Base-by-base conservation (phyloP, 2,888 invertebrate species). In the Uropetala carovei region DNA sequence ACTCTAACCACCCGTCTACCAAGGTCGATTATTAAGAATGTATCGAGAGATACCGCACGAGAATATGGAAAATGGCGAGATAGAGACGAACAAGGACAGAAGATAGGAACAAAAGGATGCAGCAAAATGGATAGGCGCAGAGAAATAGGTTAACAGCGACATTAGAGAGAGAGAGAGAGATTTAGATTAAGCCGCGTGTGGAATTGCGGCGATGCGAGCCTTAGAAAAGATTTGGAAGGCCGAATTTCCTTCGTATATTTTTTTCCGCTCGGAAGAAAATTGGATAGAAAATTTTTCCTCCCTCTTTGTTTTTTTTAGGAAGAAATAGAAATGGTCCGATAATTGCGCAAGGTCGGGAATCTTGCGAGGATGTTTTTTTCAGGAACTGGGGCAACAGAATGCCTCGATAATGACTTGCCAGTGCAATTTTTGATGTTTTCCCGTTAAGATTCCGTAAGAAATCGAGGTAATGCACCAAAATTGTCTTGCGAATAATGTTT, bases 391-490 rank as follows among this genome's bases (percentile, higher is more conserved):
- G 43, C 64, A 89, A 30, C n/a, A 18, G 64, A 9, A 43, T 64
- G 64, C 7, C 18, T 64, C 14, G 75, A 75, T 75, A 27, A 75
- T 75, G 75, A 75, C 56, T 68, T 11, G 3, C 11, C 16, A 68
- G 89, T 89, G 89, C 89, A 89, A 89, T 89, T 89, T 83, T 89
- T 60, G 89, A 89, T 68, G 18, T 43, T 68, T n/a, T 68, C 64
- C 64, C 89, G 89, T 89, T 64, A 89, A 43, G 56, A 56, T 43
- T 64, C 30, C 5, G 89, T 68, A 89, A 89, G 64, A 89, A 89
- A 18, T 89, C 27, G 68, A 64, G 64, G 43, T 89, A 89, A 89
- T 89, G 89, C 89, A 89, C 89, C 27, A 13, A 75, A 75, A 75
- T 75, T 22, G 27, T 22, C 68, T 64, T n/a, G 2, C 8, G 64